phyloP scores from a whole-genome alignment of 37 sponge, comb jelly and placozoan genomes.

The Chondrilla cf. caribensis region DNA sequence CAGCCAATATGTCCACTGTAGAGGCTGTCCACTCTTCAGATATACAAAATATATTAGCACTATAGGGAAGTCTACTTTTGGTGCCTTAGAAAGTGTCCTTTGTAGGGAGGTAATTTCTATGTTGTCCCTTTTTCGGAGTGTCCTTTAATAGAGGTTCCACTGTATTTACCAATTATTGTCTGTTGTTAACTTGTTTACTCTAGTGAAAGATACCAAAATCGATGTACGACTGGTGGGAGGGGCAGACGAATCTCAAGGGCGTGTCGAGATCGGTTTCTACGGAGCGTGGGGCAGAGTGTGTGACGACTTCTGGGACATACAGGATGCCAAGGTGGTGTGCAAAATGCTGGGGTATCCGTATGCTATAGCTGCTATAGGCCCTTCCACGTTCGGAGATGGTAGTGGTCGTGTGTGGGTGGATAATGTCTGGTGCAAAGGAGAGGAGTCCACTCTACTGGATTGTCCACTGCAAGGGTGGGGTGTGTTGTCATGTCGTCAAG shows the following conservation, averaged over 20 bases:
- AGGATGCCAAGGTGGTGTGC: background rate
- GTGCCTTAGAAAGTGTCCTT: too few relatives aligned
- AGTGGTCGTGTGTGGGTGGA: background rate
- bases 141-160: too few relatives aligned
- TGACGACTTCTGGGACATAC: background rate
- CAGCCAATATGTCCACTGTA: too few relatives aligned
- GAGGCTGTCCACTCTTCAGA: too few relatives aligned
- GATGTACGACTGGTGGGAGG: background rate
- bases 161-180: too few relatives aligned
- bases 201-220: background rate
- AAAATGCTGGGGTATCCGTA: background rate
- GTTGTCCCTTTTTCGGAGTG: too few relatives aligned
- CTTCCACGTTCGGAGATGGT: background rate
- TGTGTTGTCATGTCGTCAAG: background rate
- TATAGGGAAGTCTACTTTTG: too few relatives aligned
- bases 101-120: too few relatives aligned
- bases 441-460: background rate
- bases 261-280: background rate
- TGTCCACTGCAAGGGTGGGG: background rate
- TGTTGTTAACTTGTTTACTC: too few relatives aligned
- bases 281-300: conserved; percentile 6
- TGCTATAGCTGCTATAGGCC: background rate
- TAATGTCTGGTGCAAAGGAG: background rate
- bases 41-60: too few relatives aligned
- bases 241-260: background rate